Evolutionary conservation across 2,888 invertebrate genomes (phyloP), one percentile per base, ranked within the genome.

Genomic region (Acleris emargana): DNA sequence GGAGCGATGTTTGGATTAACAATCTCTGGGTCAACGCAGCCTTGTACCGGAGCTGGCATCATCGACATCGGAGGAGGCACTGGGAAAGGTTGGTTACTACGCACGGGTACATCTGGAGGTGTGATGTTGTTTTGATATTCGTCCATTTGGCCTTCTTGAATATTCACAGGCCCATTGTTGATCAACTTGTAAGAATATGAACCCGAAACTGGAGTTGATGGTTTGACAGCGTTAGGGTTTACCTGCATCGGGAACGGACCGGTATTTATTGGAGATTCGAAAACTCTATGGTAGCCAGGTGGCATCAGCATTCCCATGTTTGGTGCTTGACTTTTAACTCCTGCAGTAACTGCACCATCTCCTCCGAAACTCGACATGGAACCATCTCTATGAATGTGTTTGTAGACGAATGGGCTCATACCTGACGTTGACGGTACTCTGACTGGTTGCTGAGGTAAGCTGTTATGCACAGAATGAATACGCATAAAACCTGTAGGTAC

Each of bases 331-430:
- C 62, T 47, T 49, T 66, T 52, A n/a, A 49, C 22, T 4, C 43
- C 55, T n/a, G 50, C 62, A 7, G 22, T 17, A 25, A 47, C 47
- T 16, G 57, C 32, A 42, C 50, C 49, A 20, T 49, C 50, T 13
- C 28, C 43, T 32, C 50, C 59, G 16, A 62, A 69, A 22, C 61
- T 68, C 5, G 64, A 68, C 7, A 67, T 57, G n/a, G 68, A 58
- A 16, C 71, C 72, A 45, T 71, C 70, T 28, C 62, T 61, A 42
- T 71, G 64, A 1, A 71, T 54, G 20, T 68, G 63, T 53, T 72
- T 70, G 50, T 71, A 71, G 5, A 68, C 62, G 62, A 62, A 72
- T 7, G 59, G 28, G 28, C 42, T 55, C 54, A 7, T 50, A 22
- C n/a, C 54, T 32, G 59, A 17, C 25, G 59, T 25, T 5, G 38